A percentile compares a stretch with the other conserved stretches of the same genome.
Conservation (phyloP, 2,113 vertebrate species). For the Colistium nudipinnis region DNA sequence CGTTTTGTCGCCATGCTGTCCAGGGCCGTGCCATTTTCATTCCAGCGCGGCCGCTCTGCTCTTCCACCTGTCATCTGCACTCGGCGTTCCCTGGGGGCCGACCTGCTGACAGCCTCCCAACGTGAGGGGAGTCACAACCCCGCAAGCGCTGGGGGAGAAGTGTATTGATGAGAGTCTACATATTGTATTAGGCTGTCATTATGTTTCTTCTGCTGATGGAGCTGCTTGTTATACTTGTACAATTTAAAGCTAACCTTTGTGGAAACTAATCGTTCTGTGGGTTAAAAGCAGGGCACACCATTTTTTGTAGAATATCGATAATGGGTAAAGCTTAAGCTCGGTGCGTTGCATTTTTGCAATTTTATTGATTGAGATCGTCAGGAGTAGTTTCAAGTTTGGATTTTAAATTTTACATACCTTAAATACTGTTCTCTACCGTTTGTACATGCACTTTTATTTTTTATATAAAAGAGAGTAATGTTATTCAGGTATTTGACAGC, state of each 20-base stretch:
- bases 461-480: too few relatives aligned
- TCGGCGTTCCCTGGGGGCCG: slow-evolving; percentile 42
- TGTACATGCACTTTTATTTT: too few relatives aligned
- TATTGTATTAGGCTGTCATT: slow-evolving; percentile 23
- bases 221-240: background rate
- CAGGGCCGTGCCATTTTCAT: slow-evolving; percentile 74
- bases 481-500: too few relatives aligned
- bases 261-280: background rate
- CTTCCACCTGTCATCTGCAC: slow-evolving; percentile 79
- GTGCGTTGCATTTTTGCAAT: background rate
- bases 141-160: slow-evolving; percentile 6
- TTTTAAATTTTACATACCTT: too few relatives aligned
- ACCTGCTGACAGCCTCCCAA: slow-evolving; percentile 74
- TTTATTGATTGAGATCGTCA: too few relatives aligned
- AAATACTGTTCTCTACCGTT: too few relatives aligned
- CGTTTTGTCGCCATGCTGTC: slow-evolving; percentile 73
- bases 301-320: slow-evolving; percentile 3
- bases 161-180: background rate
- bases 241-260: slow-evolving; percentile 34
- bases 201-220: slow-evolving; percentile 35
- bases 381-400: too few relatives aligned
- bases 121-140: slow-evolving; percentile 66
- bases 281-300: background rate
- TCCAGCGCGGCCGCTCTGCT: slow-evolving; percentile 66
- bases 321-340: background rate